phyloP scores from a whole-genome alignment of 2,113 vertebrate genomes.

The Cynoglossus semilaevis region DNA sequence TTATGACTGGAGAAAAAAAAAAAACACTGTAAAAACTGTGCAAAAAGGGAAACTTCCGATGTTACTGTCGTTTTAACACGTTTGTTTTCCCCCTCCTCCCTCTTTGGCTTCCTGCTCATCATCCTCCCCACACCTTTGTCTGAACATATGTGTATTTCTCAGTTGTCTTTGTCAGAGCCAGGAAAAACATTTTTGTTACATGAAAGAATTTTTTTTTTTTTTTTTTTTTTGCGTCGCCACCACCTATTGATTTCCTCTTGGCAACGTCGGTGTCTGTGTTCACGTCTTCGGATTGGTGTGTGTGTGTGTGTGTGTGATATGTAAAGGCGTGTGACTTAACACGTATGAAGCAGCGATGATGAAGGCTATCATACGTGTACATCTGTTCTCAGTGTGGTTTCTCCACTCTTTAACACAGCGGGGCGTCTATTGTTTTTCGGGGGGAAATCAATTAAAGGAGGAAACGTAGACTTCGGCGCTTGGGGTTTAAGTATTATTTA shows the following conservation, averaged over 20 bases:
- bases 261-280: conserved; percentile 14
- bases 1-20: too few relatives aligned
- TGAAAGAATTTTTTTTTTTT: conserved; percentile 3
- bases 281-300: not conserved
- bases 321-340: conserved; percentile 24
- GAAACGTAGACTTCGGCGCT: too few relatives aligned
- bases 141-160: not conserved
- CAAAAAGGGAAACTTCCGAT: too few relatives aligned
- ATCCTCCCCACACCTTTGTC: too few relatives aligned
- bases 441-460: not conserved
- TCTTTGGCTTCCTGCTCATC: too few relatives aligned
- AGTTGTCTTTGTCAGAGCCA: conserved; percentile 41
- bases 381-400: conserved; percentile 13
- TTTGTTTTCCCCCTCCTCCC: too few relatives aligned
- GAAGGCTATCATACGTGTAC: not conserved
- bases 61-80: too few relatives aligned
- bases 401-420: not conserved
- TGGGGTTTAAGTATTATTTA: too few relatives aligned
- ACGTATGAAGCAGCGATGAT: conserved; percentile 36
- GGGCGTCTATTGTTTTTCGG: not conserved
- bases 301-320: too few relatives aligned
- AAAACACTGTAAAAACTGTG: too few relatives aligned
- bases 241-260: conserved; percentile 39
- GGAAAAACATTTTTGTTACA: conserved; percentile 66
- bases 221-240: not conserved